Evolutionary conservation across 2,888 invertebrate genomes (phyloP).

Genomic region (Lymantria dispar): DNA sequence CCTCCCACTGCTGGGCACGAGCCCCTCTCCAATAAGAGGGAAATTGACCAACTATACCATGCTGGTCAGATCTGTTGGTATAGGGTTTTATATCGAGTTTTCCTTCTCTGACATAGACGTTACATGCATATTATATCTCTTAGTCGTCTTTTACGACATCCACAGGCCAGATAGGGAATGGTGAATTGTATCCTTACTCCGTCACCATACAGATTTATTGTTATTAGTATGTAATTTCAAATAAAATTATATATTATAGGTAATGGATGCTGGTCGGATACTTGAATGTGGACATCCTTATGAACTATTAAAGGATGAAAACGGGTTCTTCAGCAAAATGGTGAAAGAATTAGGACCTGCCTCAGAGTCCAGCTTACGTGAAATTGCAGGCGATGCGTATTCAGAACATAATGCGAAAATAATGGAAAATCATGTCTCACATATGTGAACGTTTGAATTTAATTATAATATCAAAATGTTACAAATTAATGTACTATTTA

Average conservation of each 20-base stretch:
- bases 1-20: too few species aligned
- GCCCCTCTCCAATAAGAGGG: too few species aligned
- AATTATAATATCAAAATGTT: neutral
- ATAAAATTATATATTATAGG: constrained; percentile 38
- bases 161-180: too few species aligned
- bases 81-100: too few species aligned
- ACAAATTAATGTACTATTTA: neutral
- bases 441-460: neutral
- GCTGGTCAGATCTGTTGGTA: too few species aligned
- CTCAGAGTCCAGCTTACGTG: constrained; percentile 67
- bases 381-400: constrained; percentile 61
- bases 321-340: constrained; percentile 83
- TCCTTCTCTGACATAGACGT: too few species aligned
- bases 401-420: constrained; percentile 48
- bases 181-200: too few species aligned
- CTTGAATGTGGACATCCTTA: constrained; percentile 89
- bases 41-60: too few species aligned
- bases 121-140: too few species aligned
- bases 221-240: too few species aligned
- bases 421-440: neutral
- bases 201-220: too few species aligned
- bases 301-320: constrained; percentile 78
- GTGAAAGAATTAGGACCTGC: constrained; percentile 84
- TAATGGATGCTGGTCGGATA: constrained; percentile 84
- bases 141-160: too few species aligned